These are phyloP conservation scores for Salminus brasiliensis DNA, from an alignment of 2,113 vertebrate genomes.

Conservation along the genomic window DNA sequence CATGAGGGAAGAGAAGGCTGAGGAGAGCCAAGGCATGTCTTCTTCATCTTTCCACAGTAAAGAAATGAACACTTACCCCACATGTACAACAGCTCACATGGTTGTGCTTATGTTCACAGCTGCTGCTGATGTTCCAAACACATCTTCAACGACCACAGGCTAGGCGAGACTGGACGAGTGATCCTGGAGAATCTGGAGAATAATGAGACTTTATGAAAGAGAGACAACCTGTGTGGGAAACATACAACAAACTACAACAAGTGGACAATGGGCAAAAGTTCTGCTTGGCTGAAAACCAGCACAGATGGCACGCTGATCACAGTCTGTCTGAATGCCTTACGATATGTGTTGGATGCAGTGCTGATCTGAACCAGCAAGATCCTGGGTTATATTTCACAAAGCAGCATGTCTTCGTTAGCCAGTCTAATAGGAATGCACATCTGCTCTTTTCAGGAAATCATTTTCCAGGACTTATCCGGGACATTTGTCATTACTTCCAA, in stretches of 20 bases:
- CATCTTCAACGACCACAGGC: background rate
- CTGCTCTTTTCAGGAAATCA: too few relatives aligned
- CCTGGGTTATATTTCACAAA: too few relatives aligned
- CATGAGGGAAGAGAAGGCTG: slow-evolving; percentile 22
- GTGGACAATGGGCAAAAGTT: background rate
- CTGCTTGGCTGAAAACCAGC: background rate
- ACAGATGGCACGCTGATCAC: background rate
- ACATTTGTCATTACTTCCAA: too few relatives aligned
- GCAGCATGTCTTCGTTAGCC: too few relatives aligned
- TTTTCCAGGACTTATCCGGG: too few relatives aligned
- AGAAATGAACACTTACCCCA: background rate
- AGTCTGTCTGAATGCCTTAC: too few relatives aligned
- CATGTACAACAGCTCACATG: background rate
- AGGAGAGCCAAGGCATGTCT: too few relatives aligned
- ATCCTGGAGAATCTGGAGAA: background rate
- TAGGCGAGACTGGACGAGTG: background rate
- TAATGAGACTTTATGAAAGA: slow-evolving; percentile 1
- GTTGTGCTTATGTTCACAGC: slow-evolving; percentile 11
- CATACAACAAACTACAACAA: background rate
- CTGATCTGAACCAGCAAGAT: too few relatives aligned
- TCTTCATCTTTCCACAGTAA: background rate
- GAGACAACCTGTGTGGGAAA: background rate
- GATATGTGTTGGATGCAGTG: too few relatives aligned
- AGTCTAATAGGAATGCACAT: too few relatives aligned
- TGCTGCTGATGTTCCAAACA: background rate